phyloP scores from a whole-genome alignment of 2,113 vertebrate genomes.

The Promerops cafer region DNA sequence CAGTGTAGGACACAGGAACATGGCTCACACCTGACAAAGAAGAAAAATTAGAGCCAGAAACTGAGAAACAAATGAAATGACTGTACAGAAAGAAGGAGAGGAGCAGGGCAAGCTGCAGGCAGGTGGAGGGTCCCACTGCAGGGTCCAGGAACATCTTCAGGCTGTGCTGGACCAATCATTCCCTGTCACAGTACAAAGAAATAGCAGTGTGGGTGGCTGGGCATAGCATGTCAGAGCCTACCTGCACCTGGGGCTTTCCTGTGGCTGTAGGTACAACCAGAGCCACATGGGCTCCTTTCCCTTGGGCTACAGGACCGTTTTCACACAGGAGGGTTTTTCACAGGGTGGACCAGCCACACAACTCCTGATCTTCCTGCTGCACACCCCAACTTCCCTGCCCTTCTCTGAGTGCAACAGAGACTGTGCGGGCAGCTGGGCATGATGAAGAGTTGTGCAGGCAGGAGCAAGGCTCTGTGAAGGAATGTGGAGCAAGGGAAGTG shows the following conservation, averaged over 20 bases:
- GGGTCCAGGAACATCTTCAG: neutral
- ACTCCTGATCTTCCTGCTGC: neutral
- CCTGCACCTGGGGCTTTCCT: neutral
- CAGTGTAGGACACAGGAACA: rapidly evolving
- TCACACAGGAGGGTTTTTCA: neutral
- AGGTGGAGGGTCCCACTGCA: neutral
- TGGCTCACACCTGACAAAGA: neutral
- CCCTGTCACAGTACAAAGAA: neutral
- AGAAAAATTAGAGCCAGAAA: neutral
- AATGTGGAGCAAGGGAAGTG: neutral
- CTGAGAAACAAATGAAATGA: neutral
- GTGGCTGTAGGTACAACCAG: neutral
- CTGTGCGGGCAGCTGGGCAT: neutral
- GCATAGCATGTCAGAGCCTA: neutral
- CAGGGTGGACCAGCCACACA: neutral
- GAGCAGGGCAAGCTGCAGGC: neutral
- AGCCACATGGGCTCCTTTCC: rapidly evolving
- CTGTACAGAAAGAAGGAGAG: neutral
- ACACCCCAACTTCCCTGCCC: neutral
- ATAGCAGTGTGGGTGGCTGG: neutral
- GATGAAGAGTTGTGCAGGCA: neutral
- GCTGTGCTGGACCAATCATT: neutral
- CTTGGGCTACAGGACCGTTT: neutral
- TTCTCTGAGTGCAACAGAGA: neutral
- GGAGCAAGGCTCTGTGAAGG: neutral